A percentile compares a stretch with the other conserved stretches of the same genome.
phyloP scores from a whole-genome alignment of 2,113 vertebrate species.

The Cololabis saira region DNA sequence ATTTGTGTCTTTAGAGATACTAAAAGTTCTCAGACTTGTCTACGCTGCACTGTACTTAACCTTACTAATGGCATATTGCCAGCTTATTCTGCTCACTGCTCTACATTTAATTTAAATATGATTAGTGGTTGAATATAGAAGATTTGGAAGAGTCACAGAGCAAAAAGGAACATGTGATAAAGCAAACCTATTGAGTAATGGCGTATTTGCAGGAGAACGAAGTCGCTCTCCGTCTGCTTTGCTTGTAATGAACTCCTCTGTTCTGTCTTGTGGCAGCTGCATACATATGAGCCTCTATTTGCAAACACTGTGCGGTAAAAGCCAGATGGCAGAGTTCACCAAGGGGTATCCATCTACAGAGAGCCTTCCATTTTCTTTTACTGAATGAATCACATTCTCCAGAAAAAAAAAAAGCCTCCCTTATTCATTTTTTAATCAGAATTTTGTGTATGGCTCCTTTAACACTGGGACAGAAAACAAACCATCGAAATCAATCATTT shows the following conservation, averaged over 20 bases:
- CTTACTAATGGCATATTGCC: not conserved
- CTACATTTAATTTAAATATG: constrained; percentile 5
- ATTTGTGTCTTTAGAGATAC: too few species aligned
- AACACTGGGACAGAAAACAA: too few species aligned
- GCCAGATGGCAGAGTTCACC: too few species aligned
- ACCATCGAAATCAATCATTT: too few species aligned
- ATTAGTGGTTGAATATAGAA: not conserved
- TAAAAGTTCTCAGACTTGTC: too few species aligned
- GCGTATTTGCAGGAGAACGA: not conserved
- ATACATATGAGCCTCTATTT: too few species aligned
- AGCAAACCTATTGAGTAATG: not conserved
- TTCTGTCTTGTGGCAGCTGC: too few species aligned
- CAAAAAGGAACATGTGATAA: not conserved
- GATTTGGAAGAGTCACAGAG: not conserved
- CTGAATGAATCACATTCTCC: not conserved
- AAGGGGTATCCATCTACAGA: too few species aligned
- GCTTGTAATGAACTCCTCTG: not conserved
- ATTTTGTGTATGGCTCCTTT: too few species aligned
- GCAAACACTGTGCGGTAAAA: too few species aligned
- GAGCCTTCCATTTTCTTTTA: too few species aligned
- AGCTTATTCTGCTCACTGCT: not conserved
- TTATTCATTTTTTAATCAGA: too few species aligned
- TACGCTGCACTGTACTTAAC: not conserved
- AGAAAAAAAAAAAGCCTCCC: not conserved
- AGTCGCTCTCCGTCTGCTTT: not conserved